Conservation (phyloP, 2,113 vertebrate genomes). For the Theristicus caerulescens region DNA sequence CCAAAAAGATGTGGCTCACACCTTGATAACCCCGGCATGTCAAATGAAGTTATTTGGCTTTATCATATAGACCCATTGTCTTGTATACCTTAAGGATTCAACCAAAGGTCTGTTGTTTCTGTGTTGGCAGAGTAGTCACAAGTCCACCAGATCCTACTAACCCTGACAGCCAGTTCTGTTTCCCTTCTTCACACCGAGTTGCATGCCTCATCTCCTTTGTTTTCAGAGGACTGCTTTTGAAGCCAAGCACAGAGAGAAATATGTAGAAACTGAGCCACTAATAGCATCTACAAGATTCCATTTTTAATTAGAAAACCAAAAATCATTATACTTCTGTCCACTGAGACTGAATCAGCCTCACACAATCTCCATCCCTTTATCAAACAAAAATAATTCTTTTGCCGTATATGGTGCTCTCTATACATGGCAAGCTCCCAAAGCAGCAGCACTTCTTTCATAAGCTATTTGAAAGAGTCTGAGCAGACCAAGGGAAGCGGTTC, state of each 20-base stretch:
- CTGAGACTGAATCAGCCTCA: conserved; percentile 1
- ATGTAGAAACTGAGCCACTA: background rate
- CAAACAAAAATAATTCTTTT: conserved; percentile 2
- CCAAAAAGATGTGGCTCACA: background rate
- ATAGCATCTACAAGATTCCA: background rate
- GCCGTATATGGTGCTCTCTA: background rate
- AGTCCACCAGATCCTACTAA: background rate
- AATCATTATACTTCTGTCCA: background rate
- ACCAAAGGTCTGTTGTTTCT: background rate
- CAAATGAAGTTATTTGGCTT: background rate
- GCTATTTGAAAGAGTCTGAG: background rate
- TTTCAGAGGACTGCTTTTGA: conserved; percentile 10
- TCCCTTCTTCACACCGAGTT: background rate
- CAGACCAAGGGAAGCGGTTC: background rate
- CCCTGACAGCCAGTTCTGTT: background rate
- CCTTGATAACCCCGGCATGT: background rate
- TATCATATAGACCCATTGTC: background rate
- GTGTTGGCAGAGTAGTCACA: background rate
- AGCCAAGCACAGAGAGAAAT: background rate
- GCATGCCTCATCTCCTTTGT: background rate
- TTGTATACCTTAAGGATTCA: background rate
- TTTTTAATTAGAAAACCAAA: background rate
- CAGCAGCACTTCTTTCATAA: conserved; percentile 11
- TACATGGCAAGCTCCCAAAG: background rate
- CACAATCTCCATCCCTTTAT: background rate